Percentiles rank a stretch among this genome's conserved stretches.
These are phyloP conservation scores for Phoronis australis DNA, from an alignment of 2,888 invertebrate species.

Conservation along the genomic window DNA sequence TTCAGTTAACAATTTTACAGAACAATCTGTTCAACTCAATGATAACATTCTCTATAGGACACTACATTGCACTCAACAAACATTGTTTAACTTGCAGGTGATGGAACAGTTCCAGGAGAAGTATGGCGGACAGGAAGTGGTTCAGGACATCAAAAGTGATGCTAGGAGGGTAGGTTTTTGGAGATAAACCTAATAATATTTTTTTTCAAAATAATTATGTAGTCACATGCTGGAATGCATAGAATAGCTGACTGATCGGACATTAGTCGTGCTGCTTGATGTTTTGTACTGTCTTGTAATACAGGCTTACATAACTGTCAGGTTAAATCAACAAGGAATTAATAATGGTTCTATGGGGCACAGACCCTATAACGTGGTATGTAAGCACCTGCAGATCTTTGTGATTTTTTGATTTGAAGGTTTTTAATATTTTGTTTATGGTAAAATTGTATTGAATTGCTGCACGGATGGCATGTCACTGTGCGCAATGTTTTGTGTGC, in stretches of 20 bases:
- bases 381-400: too few species aligned
- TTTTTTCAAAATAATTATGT: neutral
- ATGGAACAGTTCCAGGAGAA: constrained; percentile 45
- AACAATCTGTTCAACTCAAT: too few species aligned
- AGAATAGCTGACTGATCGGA: neutral
- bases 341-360: too few species aligned
- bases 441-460: too few species aligned
- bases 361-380: too few species aligned
- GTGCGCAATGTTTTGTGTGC: too few species aligned
- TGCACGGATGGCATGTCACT: too few species aligned
- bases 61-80: too few species aligned
- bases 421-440: too few species aligned
- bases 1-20: neutral
- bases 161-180: constrained; percentile 33
- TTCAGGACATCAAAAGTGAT: constrained; percentile 38
- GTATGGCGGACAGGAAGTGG: constrained; percentile 31
- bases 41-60: too few species aligned
- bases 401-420: too few species aligned
- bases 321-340: too few species aligned
- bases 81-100: constrained; percentile 21
- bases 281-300: neutral
- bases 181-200: neutral
- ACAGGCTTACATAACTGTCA: neutral
- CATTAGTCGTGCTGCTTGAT: neutral
- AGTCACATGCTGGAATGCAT: neutral